Evolutionary conservation across 2,888 invertebrate species (phyloP).

Genomic region (Dusona sp.): DNA sequence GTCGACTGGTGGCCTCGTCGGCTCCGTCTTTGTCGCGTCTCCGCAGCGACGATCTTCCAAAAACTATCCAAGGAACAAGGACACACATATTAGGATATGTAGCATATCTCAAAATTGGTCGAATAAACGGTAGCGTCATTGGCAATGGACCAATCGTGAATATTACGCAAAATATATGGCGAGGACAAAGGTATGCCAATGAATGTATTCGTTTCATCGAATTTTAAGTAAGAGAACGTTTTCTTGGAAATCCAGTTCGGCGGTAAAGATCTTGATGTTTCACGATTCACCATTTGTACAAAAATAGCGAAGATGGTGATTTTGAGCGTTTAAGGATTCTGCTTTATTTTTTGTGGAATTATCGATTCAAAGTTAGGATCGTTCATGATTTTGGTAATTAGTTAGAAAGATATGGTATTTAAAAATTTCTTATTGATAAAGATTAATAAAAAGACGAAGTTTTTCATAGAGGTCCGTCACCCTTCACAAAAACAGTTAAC

Average conservation of each 20-base stretch:
- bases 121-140: slow-evolving; percentile 46
- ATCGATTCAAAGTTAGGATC: background rate
- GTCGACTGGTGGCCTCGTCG: slow-evolving; percentile 62
- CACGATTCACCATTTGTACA: slow-evolving; percentile 12
- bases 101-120: slow-evolving; percentile 24
- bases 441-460: background rate
- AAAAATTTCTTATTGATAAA: background rate
- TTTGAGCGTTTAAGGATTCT: slow-evolving; percentile 3
- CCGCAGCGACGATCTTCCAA: slow-evolving; percentile 46
- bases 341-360: background rate
- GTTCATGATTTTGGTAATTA: background rate
- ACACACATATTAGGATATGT: slow-evolving; percentile 33
- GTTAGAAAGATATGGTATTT: background rate
- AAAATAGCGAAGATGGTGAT: background rate
- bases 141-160: slow-evolving; percentile 26
- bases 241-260: slow-evolving; percentile 58
- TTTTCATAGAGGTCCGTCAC: background rate
- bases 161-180: slow-evolving; percentile 39
- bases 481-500: slow-evolving; percentile 47
- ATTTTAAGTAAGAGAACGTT: slow-evolving; percentile 26
- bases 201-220: slow-evolving; percentile 36
- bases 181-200: slow-evolving; percentile 38
- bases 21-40: slow-evolving; percentile 51
- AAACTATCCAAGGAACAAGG: slow-evolving; percentile 53
- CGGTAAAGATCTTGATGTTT: slow-evolving; percentile 55